Evolutionary conservation across 2,797 vertebrate species (phyloP).

Genomic region (Gymnoscopelus microlampas): DNA sequence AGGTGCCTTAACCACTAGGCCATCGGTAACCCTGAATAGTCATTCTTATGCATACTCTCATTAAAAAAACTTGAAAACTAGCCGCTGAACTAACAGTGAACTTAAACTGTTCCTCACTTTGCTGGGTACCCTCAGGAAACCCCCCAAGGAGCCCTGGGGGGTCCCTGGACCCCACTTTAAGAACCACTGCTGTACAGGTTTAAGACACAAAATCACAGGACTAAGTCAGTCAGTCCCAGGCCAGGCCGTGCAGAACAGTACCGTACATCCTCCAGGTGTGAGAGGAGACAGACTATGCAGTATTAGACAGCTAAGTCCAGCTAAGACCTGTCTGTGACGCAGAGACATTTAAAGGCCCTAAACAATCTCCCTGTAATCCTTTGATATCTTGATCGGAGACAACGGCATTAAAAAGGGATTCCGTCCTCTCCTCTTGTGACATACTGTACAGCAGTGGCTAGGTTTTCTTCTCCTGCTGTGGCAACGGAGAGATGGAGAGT

Average conservation of each 20-base stretch:
- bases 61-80: too few species aligned
- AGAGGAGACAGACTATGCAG: slow-evolving; percentile 53
- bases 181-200: slow-evolving; percentile 10
- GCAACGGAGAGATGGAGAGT: neutral
- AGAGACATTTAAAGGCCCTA: slow-evolving; percentile 56
- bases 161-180: too few species aligned
- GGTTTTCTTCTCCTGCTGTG: slow-evolving; percentile 25
- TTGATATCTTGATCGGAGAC: slow-evolving; percentile 48
- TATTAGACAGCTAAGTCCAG: slow-evolving; percentile 66
- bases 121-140: too few species aligned
- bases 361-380: slow-evolving; percentile 70
- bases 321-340: slow-evolving; percentile 62
- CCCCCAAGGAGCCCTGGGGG: too few species aligned
- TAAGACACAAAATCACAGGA: slow-evolving; percentile 36
- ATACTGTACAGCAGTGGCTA: slow-evolving; percentile 22
- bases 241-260: slow-evolving; percentile 5
- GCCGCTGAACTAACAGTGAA: too few species aligned
- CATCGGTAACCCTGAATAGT: too few species aligned
- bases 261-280: slow-evolving; percentile 55
- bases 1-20: too few species aligned
- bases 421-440: slow-evolving; percentile 31
- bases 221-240: slow-evolving; percentile 42
- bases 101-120: too few species aligned
- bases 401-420: slow-evolving; percentile 50
- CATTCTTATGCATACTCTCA: too few species aligned